Conservation (phyloP, 2,888 invertebrate species). For the Ophonus ardosiacus region DNA sequence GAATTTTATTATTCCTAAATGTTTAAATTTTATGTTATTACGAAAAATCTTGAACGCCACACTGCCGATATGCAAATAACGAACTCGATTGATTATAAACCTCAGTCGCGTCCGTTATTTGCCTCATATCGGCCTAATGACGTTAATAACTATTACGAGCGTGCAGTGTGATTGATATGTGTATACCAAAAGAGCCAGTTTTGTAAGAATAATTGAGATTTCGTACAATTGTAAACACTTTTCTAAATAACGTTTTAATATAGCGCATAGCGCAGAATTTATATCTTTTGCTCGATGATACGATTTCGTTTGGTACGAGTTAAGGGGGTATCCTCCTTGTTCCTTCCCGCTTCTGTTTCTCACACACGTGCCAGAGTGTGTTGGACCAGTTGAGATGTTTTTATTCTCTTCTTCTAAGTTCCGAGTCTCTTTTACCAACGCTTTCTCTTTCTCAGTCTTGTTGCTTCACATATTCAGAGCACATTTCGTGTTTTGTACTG, state of each 20-base stretch:
- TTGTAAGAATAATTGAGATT: too few species aligned
- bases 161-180: too few species aligned
- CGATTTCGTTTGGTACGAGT: not conserved
- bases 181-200: too few species aligned
- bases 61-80: too few species aligned
- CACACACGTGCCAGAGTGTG: slow-evolving; percentile 43
- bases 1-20: too few species aligned
- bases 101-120: too few species aligned
- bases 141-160: too few species aligned
- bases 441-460: slow-evolving; percentile 41
- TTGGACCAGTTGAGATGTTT: slow-evolving; percentile 57
- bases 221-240: too few species aligned
- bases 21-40: too few species aligned
- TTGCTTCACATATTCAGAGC: slow-evolving; percentile 51
- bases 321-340: not conserved
- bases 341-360: not conserved
- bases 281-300: not conserved
- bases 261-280: not conserved
- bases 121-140: too few species aligned
- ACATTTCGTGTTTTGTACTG: slow-evolving; percentile 46
- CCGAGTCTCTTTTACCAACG: slow-evolving; percentile 38
- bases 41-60: too few species aligned
- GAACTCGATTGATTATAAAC: too few species aligned
- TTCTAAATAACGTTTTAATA: not conserved
- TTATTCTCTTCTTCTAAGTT: slow-evolving; percentile 57